Evolutionary conservation across 2,113 vertebrate genomes (phyloP), one percentile per base, ranked within the genome.

Genomic region (Plecotus auritus): DNA sequence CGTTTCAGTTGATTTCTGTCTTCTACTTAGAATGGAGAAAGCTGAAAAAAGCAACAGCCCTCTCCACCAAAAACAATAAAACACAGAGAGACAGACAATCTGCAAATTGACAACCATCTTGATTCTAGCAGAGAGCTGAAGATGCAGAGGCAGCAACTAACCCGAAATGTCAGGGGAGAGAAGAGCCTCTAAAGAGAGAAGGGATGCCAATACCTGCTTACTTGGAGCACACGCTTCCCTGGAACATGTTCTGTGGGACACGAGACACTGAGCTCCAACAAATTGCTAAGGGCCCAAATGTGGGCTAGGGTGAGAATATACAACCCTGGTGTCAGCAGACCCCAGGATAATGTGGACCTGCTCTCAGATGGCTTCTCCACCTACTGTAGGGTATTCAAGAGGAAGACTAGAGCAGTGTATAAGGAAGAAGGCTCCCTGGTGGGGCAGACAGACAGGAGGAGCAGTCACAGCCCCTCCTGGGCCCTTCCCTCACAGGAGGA

Each of bases 361-460:
- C 2, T 32, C 3, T 0, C 26, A 73, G 26, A 0, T 14, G 40
- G 54, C 51, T 93, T 66, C 26, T 17, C 26, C 56, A 74, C 0
- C 0, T 51, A 40, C 4, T 1, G 28, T 13, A 7, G 0, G 23
- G 18, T 18, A 4, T 5, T 42, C 1, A 3, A 4, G 42, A 95
- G 66, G 47, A 83, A 61, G 32, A 64, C 7, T 4, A 9, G 10
- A 56, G 4, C 13, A 8, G 6, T 16, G 17, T 1, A 9, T 8
- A 17, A 69, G n/a, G 72, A 73, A 2, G 16, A 2, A 54, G 37
- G 5, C 93, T 20, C 5, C 7, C 28, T 14, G 26, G 9, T 37
- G 5, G 0, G 20, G 23, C 8, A 37, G 26, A 12, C 84, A 8
- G 1, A 12, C 35, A 1, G 49, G 42, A 26, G 22, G 9, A 5